phyloP scores from a whole-genome alignment of 2,797 vertebrate species.

The Acrossocheilus wenchowensis region DNA sequence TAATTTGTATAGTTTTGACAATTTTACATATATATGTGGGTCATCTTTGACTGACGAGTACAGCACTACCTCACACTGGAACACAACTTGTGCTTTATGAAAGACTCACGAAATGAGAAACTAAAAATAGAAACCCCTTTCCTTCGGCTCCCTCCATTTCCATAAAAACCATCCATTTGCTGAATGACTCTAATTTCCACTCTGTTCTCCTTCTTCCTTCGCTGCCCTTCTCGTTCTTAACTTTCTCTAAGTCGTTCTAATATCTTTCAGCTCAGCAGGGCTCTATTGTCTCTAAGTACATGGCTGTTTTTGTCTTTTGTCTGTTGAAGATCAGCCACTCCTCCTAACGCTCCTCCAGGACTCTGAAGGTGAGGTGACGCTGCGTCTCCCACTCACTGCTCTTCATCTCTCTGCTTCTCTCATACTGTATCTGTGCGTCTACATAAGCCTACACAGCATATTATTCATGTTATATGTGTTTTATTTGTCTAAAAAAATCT shows the following conservation, averaged over 20 bases:
- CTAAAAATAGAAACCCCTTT: slow-evolving; percentile 52
- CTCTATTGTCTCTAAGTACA: slow-evolving; percentile 63
- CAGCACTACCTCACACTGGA: neutral
- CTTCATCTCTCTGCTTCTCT: neutral
- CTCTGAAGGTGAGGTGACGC: slow-evolving; percentile 47
- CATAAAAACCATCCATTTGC: slow-evolving; percentile 55
- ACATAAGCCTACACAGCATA: neutral
- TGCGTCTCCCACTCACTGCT: neutral
- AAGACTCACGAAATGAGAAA: slow-evolving; percentile 24
- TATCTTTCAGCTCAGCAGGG: slow-evolving; percentile 65
- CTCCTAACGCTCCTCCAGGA: slow-evolving; percentile 69
- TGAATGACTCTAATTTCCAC: slow-evolving; percentile 64
- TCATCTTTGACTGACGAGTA: neutral
- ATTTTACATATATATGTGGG: neutral
- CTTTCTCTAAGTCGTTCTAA: slow-evolving; percentile 63
- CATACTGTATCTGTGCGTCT: neutral
- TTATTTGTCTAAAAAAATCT: neutral
- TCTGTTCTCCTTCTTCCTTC: neutral
- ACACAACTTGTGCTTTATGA: neutral
- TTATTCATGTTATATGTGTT: neutral
- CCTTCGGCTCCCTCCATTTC: slow-evolving; percentile 28
- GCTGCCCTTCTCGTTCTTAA: slow-evolving; percentile 49
- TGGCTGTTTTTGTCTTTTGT: slow-evolving; percentile 20
- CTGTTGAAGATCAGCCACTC: slow-evolving; percentile 77
- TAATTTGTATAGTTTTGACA: neutral